Conservation (phyloP, 2,113 vertebrate genomes). For the Callorhinus ursinus region DNA sequence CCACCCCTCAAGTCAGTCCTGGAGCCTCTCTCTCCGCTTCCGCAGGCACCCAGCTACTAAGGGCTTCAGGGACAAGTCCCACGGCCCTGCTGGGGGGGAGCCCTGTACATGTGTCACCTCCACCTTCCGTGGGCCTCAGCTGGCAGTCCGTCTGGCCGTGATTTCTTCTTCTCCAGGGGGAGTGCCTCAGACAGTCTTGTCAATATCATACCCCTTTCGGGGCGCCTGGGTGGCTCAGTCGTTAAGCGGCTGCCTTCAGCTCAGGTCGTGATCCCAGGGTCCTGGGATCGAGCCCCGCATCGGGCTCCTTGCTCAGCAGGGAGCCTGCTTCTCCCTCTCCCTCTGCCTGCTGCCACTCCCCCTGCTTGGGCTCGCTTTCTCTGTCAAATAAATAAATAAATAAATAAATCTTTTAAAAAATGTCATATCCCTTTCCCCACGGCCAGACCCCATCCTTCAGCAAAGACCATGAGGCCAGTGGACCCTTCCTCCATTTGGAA, state of each 20-base stretch:
- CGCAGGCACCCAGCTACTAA: accelerated
- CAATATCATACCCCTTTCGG: not conserved
- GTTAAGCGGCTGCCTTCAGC: too few species aligned
- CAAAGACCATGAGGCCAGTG: not conserved
- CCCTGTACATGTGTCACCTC: too few species aligned
- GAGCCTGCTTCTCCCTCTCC: too few species aligned
- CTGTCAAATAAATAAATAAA: too few species aligned
- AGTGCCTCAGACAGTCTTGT: not conserved
- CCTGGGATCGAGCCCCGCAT: too few species aligned
- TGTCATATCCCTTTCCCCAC: not conserved
- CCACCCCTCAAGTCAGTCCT: not conserved
- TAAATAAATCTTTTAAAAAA: too few species aligned
- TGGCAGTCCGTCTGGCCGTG: accelerated
- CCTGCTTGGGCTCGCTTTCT: too few species aligned
- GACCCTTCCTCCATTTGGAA: not conserved
- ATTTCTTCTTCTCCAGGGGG: not conserved
- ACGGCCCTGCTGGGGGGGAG: accelerated
- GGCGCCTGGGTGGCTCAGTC: too few species aligned
- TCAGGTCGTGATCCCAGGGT: too few species aligned
- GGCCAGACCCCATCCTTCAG: not conserved
- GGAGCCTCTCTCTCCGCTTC: not conserved
- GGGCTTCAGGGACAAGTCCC: not conserved
- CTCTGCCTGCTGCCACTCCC: too few species aligned
- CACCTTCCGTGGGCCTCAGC: accelerated
- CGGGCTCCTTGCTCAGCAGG: too few species aligned